These are phyloP conservation scores for Huso huso DNA, from an alignment of 2,797 vertebrate genomes.

Conservation along the genomic window DNA sequence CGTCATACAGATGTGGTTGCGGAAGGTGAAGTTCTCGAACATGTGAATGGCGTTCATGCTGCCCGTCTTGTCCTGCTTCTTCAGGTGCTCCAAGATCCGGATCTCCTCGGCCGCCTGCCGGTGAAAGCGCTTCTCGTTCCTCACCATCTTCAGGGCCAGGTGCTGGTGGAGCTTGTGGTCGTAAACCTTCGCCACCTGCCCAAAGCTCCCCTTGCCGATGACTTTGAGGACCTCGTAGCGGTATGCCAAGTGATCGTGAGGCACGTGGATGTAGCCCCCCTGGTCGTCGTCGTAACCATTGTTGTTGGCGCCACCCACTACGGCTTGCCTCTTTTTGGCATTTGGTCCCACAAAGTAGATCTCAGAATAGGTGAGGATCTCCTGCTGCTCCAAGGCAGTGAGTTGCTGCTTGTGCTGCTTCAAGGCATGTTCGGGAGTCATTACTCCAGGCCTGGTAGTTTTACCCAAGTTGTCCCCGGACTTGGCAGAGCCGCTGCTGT, in stretches of 20 bases:
- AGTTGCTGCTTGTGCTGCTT: conserved; percentile 84
- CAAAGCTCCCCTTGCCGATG: conserved; percentile 96
- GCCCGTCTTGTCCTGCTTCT: conserved; percentile 88
- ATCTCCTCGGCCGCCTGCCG: conserved; percentile 93
- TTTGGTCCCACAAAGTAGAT: conserved; percentile 90
- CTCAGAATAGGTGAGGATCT: conserved; percentile 80
- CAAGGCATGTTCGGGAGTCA: conserved; percentile 80
- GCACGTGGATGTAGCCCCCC: conserved; percentile 85
- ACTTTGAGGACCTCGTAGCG: conserved; percentile 94
- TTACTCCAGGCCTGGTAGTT: conserved; percentile 55
- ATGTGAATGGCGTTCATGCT: conserved; percentile 95
- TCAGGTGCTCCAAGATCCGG: conserved; percentile 89
- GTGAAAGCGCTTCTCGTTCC: conserved; percentile 94
- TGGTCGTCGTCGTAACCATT: conserved; percentile 90
- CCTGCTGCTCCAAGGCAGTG: conserved; percentile 78
- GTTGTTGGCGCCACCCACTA: conserved; percentile 84
- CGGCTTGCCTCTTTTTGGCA: conserved; percentile 85
- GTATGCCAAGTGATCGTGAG: conserved; percentile 91
- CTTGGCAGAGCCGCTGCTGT: conserved; percentile 54
- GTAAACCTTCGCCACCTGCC: conserved; percentile 93
- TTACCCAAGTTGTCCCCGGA: conserved; percentile 40
- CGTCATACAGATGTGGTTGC: conserved; percentile 96
- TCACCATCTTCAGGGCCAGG: conserved; percentile 94
- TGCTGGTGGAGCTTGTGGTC: conserved; percentile 94
- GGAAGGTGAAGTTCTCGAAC: conserved; percentile 94